These are phyloP conservation scores for Procavia capensis DNA, from an alignment of 2,113 vertebrate species.

Conservation along the genomic window DNA sequence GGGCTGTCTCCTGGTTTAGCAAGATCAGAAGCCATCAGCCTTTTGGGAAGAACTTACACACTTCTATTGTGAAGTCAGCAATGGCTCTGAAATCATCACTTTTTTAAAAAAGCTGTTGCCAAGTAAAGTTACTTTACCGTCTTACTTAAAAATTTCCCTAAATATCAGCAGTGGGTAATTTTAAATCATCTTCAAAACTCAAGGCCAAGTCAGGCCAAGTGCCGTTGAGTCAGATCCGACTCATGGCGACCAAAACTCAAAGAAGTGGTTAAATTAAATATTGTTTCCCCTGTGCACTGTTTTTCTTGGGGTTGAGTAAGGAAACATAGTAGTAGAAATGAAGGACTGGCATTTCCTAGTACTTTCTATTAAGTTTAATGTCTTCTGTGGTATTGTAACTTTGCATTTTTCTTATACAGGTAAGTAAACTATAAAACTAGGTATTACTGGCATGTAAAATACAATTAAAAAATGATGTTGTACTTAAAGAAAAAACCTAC, in stretches of 20 bases:
- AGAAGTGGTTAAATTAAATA: neutral
- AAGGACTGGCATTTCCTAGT: neutral
- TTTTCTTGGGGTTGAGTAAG: neutral
- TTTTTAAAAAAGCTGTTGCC: neutral
- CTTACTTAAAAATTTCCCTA: neutral
- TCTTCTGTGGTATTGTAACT: neutral
- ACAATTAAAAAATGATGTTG: neutral
- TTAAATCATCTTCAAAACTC: conserved; percentile 15
- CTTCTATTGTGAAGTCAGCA: neutral
- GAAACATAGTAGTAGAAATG: neutral
- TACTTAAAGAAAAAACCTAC: neutral
- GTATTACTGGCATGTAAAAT: neutral
- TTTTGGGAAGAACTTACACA: neutral
- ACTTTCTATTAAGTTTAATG: neutral
- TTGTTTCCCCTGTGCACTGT: neutral
- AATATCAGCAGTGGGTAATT: neutral
- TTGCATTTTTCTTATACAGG: neutral
- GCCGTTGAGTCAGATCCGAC: too few relatives aligned
- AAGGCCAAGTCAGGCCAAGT: too few relatives aligned
- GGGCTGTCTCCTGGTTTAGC: neutral
- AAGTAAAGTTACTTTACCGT: neutral
- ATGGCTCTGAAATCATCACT: neutral
- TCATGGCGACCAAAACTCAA: too few relatives aligned
- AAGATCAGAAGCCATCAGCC: neutral
- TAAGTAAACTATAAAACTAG: neutral